Evolutionary conservation across 2,113 vertebrate genomes (phyloP).

Genomic region (Cololabis saira): DNA sequence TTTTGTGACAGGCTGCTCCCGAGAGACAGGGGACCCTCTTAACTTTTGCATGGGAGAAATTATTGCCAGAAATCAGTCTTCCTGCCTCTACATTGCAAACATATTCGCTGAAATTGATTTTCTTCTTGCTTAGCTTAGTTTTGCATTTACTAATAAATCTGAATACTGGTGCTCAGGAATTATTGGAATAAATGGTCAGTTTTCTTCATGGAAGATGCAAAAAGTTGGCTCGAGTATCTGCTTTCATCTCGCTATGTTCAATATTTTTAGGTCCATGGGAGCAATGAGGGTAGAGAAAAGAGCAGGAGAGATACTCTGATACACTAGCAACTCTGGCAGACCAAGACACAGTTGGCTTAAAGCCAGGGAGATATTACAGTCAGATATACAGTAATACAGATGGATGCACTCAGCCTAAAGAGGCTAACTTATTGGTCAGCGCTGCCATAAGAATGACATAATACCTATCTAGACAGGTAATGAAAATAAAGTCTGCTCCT

Average conservation of each 20-base stretch:
- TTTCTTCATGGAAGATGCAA: conserved; percentile 58
- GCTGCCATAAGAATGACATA: conserved; percentile 81
- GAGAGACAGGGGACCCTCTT: conserved; percentile 67
- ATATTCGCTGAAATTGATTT: conserved; percentile 53
- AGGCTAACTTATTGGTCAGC: conserved; percentile 77
- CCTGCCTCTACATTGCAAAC: conserved; percentile 30
- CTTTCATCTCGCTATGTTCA: conserved; percentile 48
- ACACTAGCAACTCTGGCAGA: conserved; percentile 57
- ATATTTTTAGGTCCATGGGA: conserved; percentile 61
- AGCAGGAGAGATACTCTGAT: conserved; percentile 52
- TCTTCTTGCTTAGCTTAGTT: conserved; percentile 42
- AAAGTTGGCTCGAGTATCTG: conserved; percentile 56
- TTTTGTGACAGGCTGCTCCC: conserved; percentile 78
- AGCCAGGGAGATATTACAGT: conserved; percentile 76
- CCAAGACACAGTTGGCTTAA: conserved; percentile 61
- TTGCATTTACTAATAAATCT: conserved; percentile 45
- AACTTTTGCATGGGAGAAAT: conserved; percentile 62
- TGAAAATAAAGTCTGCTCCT: conserved; percentile 74
- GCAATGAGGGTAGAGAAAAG: conserved; percentile 35
- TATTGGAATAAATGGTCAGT: conserved; percentile 56
- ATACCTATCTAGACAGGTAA: conserved; percentile 78
- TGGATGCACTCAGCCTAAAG: conserved; percentile 82
- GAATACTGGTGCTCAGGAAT: conserved; percentile 37
- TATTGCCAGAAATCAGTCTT: conserved; percentile 70
- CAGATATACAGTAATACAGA: conserved; percentile 79